These are phyloP conservation scores for Danio choprae DNA, from an alignment of 2,797 vertebrate genomes.

Conservation along the genomic window DNA sequence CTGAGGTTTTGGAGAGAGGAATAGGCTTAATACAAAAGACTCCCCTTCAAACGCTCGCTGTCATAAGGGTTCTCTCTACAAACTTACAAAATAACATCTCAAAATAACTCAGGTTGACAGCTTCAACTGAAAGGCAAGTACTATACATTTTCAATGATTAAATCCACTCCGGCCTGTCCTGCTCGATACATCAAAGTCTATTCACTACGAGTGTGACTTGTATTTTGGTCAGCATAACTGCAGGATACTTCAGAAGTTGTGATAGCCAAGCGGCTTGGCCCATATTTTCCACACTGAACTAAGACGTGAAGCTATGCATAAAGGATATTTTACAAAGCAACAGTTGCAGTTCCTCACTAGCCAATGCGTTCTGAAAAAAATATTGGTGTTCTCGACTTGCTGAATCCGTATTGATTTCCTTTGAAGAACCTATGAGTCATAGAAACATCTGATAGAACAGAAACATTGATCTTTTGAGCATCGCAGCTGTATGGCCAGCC, in stretches of 20 bases:
- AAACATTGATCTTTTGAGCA: conserved; percentile 50
- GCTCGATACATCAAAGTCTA: conserved; percentile 30
- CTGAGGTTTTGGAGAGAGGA: conserved; percentile 38
- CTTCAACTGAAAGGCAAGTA: conserved; percentile 49
- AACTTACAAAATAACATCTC: conserved; percentile 52
- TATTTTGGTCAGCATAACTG: conserved; percentile 34
- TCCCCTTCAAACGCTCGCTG: conserved; percentile 33
- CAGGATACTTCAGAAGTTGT: conserved; percentile 11
- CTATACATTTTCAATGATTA: conserved; percentile 54
- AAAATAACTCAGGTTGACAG: conserved; percentile 51
- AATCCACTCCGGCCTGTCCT: conserved; percentile 39
- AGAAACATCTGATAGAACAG: conserved; percentile 56
- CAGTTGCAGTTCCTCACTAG: conserved; percentile 43
- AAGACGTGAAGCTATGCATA: conserved; percentile 47
- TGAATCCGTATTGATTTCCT: conserved; percentile 53
- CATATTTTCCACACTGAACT: conserved; percentile 31
- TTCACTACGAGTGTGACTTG: conserved; percentile 37
- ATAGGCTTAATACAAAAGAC: conserved; percentile 50
- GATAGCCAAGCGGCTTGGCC: conserved; percentile 1
- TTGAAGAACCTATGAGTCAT: conserved; percentile 48
- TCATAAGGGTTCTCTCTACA: conserved; percentile 45
- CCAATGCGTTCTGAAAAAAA: conserved; percentile 37
- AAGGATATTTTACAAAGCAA: conserved; percentile 60
- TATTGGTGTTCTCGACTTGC: conserved; percentile 27
- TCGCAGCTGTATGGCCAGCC: conserved; percentile 26